Evolutionary conservation across 2,888 invertebrate genomes (phyloP).

Genomic region (Blomia tropicalis): DNA sequence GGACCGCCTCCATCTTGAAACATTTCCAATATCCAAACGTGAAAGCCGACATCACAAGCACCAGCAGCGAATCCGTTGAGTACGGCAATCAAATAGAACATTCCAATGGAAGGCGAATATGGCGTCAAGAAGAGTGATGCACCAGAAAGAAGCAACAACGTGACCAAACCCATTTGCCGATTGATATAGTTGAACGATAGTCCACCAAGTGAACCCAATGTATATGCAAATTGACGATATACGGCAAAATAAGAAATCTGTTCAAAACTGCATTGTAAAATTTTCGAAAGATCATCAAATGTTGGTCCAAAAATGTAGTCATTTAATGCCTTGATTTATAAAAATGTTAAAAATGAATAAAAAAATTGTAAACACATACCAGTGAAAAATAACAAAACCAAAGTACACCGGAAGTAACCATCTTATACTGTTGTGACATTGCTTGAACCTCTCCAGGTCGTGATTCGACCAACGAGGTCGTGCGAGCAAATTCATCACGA

Average conservation of each 20-base stretch:
- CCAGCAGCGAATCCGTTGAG: conserved; percentile 23
- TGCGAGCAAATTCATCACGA: conserved; percentile 5
- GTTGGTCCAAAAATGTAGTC: conserved; percentile 24
- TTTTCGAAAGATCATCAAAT: conserved; percentile 16
- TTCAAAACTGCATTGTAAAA: not conserved
- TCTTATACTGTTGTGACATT: conserved; percentile 19
- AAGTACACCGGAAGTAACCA: conserved; percentile 19
- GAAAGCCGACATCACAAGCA: conserved; percentile 23
- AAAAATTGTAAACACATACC: conserved; percentile 5
- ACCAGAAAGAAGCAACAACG: conserved; percentile 15
- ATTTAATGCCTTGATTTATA: conserved; percentile 16
- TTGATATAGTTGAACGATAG: conserved; percentile 18
- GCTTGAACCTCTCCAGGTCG: conserved; percentile 10
- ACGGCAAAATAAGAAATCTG: conserved; percentile 20
- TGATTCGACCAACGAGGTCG: not conserved
- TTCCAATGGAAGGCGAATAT: not conserved
- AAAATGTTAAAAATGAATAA: not conserved
- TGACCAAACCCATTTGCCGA: conserved; percentile 10
- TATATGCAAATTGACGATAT: conserved; percentile 21
- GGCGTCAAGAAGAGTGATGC: conserved; percentile 15
- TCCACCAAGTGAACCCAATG: conserved; percentile 21
- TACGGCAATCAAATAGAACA: conserved; percentile 19
- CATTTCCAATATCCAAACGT: conserved; percentile 22
- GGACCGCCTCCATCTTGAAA: conserved; percentile 22
- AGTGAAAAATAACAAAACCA: conserved; percentile 23